Percentiles rank a stretch among this genome's conserved stretches.
Conservation (phyloP, 2,797 vertebrate species). For the Smutsia temminckii region DNA sequence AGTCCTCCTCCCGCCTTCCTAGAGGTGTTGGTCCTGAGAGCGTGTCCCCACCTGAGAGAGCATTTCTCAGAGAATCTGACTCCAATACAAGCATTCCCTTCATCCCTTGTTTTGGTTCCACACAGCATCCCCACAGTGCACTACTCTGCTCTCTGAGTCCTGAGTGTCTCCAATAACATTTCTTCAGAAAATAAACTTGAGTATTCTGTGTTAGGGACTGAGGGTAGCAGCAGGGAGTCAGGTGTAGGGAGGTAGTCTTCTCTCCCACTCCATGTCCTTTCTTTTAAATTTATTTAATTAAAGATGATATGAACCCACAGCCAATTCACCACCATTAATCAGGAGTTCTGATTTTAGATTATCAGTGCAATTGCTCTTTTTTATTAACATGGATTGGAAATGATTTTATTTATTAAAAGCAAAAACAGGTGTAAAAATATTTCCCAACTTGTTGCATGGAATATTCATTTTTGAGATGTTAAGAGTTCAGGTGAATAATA, state of each 20-base stretch:
- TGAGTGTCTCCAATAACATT: background rate
- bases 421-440: background rate
- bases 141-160: background rate
- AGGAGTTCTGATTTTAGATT: background rate
- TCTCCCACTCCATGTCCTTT: background rate
- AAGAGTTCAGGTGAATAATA: background rate
- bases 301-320: background rate
- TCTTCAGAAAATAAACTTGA: background rate
- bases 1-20: background rate
- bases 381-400: background rate
- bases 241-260: background rate
- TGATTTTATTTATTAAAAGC: background rate
- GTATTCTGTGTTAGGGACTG: background rate
- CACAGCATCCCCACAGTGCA: rapidly evolving
- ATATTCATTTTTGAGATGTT: background rate
- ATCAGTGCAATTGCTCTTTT: background rate
- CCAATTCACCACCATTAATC: background rate
- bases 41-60: background rate
- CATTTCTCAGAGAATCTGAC: background rate
- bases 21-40: background rate
- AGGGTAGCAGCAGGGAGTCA: background rate
- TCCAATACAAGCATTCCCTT: background rate
- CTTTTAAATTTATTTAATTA: slow-evolving; percentile 13
- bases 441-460: background rate
- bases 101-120: background rate